phyloP scores from a whole-genome alignment of 1,140 invertebrate genomes.

The Lepidostoma basale region DNA sequence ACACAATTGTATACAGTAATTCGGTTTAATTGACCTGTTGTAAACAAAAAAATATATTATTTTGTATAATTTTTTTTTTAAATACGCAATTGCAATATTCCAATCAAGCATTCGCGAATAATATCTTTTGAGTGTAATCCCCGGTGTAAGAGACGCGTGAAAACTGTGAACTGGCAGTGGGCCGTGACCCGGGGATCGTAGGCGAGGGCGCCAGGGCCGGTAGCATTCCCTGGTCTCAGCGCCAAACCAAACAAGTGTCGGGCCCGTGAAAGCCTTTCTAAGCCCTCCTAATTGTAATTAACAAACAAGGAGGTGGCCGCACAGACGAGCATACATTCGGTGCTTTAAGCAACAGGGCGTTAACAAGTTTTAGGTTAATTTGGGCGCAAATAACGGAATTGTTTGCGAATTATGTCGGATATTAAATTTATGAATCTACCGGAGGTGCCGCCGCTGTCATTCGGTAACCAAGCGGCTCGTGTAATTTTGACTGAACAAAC shows the following conservation, averaged over 20 bases:
- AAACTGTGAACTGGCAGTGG: too few relatives aligned
- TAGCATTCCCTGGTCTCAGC: not conserved
- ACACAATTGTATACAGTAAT: too few relatives aligned
- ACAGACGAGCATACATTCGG: conserved; percentile 8
- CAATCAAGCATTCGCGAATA: too few relatives aligned
- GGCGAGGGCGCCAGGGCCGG: not conserved
- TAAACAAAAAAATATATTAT: too few relatives aligned
- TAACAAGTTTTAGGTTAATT: conserved; percentile 29
- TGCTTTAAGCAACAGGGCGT: conserved; percentile 27
- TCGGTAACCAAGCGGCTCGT: too few relatives aligned
- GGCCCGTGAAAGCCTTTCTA: conserved; percentile 6
- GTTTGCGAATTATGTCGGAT: not conserved
- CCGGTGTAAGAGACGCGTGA: not conserved
- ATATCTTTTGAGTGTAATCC: not conserved
- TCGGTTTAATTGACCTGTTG: too few relatives aligned
- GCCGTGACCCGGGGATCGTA: too few relatives aligned
- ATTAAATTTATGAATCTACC: not conserved
- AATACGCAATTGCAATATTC: too few relatives aligned
- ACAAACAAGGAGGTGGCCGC: conserved; percentile 21
- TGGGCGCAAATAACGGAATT: conserved; percentile 22
- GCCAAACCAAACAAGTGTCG: conserved; percentile 32
- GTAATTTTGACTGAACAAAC: too few relatives aligned
- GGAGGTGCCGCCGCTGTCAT: too few relatives aligned
- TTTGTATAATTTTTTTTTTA: too few relatives aligned
- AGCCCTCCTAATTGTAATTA: conserved; percentile 32